These are phyloP conservation scores for Oplegnathus fasciatus DNA, from an alignment of 2,113 vertebrate genomes.

Conservation along the genomic window DNA sequence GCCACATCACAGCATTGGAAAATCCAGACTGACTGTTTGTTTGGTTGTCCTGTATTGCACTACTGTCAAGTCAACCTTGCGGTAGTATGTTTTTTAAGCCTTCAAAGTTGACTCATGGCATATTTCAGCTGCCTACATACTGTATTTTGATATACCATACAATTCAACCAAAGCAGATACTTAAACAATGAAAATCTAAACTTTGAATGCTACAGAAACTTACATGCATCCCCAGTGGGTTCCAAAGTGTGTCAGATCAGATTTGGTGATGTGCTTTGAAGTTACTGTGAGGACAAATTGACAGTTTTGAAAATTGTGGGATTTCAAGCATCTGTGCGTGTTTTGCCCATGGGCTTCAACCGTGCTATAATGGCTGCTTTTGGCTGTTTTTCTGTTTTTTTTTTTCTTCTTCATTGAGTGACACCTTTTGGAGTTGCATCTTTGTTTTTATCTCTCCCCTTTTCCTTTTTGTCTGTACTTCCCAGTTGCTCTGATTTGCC, in stretches of 20 bases:
- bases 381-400: not conserved
- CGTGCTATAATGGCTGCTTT: not conserved
- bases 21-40: not conserved
- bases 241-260: conserved; percentile 38
- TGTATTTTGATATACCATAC: not conserved
- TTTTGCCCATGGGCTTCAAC: conserved; percentile 37
- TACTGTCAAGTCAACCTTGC: not conserved
- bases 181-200: not conserved
- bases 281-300: conserved; percentile 45
- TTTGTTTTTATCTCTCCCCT: not conserved
- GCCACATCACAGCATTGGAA: not conserved
- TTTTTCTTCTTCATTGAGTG: not conserved
- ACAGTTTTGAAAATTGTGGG: conserved; percentile 33
- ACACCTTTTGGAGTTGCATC: conserved; percentile 10
- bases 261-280: conserved; percentile 43
- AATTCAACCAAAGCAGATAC: not conserved
- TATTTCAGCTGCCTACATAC: not conserved
- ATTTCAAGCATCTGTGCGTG: conserved; percentile 39
- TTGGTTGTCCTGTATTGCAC: not conserved
- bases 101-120: not conserved
- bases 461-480: not conserved
- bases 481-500: conserved; percentile 39
- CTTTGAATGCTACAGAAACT: not conserved
- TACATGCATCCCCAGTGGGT: not conserved
- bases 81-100: not conserved